These are phyloP conservation scores for Acleris holmiana DNA, from an alignment of 2,888 invertebrate species.

Conservation along the genomic window DNA sequence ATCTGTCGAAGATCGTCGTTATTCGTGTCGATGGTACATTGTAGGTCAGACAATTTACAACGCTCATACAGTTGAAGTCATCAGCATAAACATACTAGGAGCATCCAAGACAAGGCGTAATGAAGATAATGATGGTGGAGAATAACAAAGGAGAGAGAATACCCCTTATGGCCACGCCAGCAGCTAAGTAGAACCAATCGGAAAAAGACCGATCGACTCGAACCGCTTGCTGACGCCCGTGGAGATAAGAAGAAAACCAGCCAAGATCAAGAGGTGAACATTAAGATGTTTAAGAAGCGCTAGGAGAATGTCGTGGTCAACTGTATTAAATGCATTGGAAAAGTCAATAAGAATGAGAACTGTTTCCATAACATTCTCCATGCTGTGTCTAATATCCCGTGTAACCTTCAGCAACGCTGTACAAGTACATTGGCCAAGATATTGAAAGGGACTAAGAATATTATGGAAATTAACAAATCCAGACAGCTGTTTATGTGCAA, in stretches of 20 bases:
- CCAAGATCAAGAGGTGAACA: background rate
- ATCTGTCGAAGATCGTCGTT: background rate
- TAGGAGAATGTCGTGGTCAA: no score
- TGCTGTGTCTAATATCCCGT: background rate
- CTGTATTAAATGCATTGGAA: no score
- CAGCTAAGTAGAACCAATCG: no score
- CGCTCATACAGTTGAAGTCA: background rate
- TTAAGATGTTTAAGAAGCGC: background rate
- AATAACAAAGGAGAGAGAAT: conserved; percentile 15
- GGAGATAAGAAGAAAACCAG: background rate
- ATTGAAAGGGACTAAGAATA: background rate
- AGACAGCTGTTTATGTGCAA: conserved; percentile 15
- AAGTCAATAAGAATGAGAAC: no score
- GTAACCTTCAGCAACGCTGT: background rate
- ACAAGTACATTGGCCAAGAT: background rate
- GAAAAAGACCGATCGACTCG: no score
- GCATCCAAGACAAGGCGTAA: background rate
- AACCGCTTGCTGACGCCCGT: background rate
- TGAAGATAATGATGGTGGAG: conserved; percentile 7
- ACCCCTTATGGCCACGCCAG: conserved; percentile 17
- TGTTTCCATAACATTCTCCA: background rate
- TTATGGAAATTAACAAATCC: background rate
- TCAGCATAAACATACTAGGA: background rate
- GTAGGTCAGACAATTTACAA: background rate
- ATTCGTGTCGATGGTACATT: background rate